phyloP scores from a whole-genome alignment of 2,888 invertebrate genomes.

The Coelogynopora nodosa region DNA sequence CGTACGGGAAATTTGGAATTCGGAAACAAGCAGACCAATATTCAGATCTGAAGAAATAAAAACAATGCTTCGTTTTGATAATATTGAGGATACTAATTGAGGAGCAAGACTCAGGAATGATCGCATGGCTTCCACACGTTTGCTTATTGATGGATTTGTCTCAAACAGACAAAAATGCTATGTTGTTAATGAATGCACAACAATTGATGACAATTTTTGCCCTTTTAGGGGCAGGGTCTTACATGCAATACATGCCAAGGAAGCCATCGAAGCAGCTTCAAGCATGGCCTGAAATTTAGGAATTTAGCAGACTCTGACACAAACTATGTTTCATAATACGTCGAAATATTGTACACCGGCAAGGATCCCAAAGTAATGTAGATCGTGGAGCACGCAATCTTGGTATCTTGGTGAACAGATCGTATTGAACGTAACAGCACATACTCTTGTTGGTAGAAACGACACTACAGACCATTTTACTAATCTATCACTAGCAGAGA shows the following conservation, averaged over 20 bases:
- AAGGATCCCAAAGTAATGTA: neutral
- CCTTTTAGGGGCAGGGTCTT: neutral
- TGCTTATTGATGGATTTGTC: neutral
- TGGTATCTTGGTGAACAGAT: constrained; percentile 16
- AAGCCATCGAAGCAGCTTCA: neutral
- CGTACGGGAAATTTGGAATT: neutral
- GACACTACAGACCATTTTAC: neutral
- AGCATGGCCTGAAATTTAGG: constrained; percentile 1
- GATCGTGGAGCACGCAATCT: neutral
- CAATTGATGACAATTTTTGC: neutral
- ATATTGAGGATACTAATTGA: neutral
- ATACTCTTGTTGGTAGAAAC: neutral
- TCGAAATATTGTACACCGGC: neutral
- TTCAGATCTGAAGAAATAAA: neutral
- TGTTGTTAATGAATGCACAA: neutral
- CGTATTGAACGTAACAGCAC: neutral
- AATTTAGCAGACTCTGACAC: neutral
- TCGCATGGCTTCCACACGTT: neutral
- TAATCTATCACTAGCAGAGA: neutral
- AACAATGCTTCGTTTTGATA: constrained; percentile 16
- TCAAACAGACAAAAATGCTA: neutral
- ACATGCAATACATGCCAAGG: constrained; percentile 7
- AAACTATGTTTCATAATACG: neutral
- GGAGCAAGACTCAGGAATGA: constrained; percentile 28
- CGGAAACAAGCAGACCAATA: constrained; percentile 9